Evolutionary conservation across 1,140 invertebrate genomes (phyloP).

Genomic region (Drosophila setifemur): DNA sequence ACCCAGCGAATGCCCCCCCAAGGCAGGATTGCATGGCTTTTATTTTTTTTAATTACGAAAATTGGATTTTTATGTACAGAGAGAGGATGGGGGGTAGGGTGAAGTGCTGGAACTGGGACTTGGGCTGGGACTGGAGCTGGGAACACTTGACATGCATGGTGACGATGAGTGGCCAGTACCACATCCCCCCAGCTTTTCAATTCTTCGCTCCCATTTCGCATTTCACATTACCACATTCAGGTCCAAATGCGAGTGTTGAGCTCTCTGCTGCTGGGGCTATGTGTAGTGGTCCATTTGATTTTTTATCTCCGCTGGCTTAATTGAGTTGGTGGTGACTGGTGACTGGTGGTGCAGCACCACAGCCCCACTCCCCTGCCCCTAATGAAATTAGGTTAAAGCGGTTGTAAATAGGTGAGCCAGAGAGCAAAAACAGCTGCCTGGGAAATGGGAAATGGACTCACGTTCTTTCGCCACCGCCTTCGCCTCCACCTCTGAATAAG

Average conservation of each 20-base stretch:
- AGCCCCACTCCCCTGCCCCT: neutral
- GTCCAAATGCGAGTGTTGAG: slow-evolving; percentile 30
- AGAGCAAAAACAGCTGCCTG: slow-evolving; percentile 40
- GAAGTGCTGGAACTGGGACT: neutral
- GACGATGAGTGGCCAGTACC: slow-evolving; percentile 50
- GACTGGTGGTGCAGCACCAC: neutral
- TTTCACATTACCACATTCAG: neutral
- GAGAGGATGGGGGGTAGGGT: neutral
- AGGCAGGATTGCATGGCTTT: slow-evolving; percentile 43
- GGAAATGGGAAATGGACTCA: slow-evolving; percentile 15
- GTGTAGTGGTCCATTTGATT: slow-evolving; percentile 55
- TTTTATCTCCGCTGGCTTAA: slow-evolving; percentile 58
- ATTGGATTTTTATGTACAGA: slow-evolving; percentile 77
- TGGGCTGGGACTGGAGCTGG: neutral
- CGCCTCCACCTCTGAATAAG: slow-evolving; percentile 19
- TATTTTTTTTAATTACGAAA: slow-evolving; percentile 80
- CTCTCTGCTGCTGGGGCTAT: neutral
- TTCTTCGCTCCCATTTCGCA: neutral
- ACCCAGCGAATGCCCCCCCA: slow-evolving; percentile 7
- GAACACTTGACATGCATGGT: slow-evolving; percentile 76
- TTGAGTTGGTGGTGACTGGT: slow-evolving; percentile 51
- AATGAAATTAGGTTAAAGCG: slow-evolving; percentile 76
- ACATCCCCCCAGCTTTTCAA: slow-evolving; percentile 6
- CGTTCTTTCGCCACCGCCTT: neutral
- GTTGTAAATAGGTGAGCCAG: slow-evolving; percentile 62